These are phyloP conservation scores for Gasteruption jaculator DNA, from an alignment of 2,888 invertebrate genomes.

Conservation along the genomic window DNA sequence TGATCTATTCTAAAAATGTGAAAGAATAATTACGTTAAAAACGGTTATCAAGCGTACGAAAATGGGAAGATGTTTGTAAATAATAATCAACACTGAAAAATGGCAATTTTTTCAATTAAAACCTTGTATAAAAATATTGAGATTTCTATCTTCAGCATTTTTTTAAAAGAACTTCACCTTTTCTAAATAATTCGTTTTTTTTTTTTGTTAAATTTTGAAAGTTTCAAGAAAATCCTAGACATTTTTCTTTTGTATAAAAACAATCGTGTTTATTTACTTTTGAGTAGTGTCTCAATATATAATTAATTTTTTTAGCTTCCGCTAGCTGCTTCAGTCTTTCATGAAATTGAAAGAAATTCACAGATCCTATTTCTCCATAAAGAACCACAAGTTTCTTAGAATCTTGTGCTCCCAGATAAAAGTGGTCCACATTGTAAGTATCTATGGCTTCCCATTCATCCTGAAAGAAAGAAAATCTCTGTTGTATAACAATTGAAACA, in stretches of 20 bases:
- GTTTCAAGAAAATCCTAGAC: no score
- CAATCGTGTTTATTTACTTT: constrained; percentile 55
- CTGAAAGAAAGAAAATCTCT: constrained; percentile 27
- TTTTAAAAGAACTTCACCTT: no score
- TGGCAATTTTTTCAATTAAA: no score
- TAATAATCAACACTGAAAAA: background rate
- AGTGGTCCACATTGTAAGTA: constrained; percentile 78
- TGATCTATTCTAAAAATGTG: constrained; percentile 46
- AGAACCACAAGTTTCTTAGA: constrained; percentile 69
- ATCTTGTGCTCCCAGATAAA: constrained; percentile 73
- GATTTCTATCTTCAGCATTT: no score
- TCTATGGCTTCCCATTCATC: constrained; percentile 51
- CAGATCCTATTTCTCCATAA: constrained; percentile 85
- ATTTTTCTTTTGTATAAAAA: no score
- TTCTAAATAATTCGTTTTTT: background rate
- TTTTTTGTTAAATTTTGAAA: background rate
- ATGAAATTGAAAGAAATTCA: constrained; percentile 72
- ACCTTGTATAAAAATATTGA: no score
- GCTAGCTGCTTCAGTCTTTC: constrained; percentile 65
- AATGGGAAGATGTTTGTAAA: background rate
- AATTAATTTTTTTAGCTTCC: constrained; percentile 69
- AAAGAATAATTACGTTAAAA: constrained; percentile 4
- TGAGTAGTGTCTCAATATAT: constrained; percentile 83
- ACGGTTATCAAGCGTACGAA: constrained; percentile 1
- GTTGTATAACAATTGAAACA: constrained; percentile 10